Evolutionary conservation across 2,797 vertebrate species (phyloP).

Genomic region (Tapirus indicus): DNA sequence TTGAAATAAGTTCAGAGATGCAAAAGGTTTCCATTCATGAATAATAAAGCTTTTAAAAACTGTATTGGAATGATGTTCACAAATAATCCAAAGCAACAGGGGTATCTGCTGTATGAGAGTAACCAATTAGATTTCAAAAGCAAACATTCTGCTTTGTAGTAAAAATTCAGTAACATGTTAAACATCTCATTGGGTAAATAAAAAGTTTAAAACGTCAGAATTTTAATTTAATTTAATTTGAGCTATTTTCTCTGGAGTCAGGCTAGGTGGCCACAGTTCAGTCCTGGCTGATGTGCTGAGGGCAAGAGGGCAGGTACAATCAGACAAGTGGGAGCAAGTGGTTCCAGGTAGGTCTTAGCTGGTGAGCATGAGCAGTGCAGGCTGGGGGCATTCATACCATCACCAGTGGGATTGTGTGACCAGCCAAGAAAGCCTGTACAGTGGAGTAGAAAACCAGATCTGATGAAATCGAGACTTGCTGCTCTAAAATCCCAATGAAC

Average conservation of each 20-base stretch:
- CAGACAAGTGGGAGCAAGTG: neutral
- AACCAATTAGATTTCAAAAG: neutral
- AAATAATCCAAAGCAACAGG: neutral
- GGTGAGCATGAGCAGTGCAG: neutral
- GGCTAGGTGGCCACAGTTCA: neutral
- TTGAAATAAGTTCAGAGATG: constrained; percentile 37
- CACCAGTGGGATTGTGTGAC: neutral
- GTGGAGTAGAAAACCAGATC: neutral
- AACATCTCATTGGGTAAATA: neutral
- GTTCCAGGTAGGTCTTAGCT: neutral
- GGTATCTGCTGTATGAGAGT: neutral
- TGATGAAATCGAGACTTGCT: neutral
- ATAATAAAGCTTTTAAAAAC: neutral
- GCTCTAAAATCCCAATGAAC: neutral
- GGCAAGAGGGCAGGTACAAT: neutral
- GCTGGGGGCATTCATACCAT: neutral
- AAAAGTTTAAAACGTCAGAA: neutral
- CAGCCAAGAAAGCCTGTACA: neutral
- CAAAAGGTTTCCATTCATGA: neutral
- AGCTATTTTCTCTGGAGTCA: neutral
- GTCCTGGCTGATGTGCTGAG: neutral
- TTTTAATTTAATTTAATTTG: too few relatives aligned
- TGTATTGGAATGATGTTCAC: neutral
- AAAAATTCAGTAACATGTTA: neutral
- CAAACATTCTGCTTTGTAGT: neutral